Evolutionary conservation across 1,140 invertebrate species (phyloP).

Genomic region (Triops longicaudatus): DNA sequence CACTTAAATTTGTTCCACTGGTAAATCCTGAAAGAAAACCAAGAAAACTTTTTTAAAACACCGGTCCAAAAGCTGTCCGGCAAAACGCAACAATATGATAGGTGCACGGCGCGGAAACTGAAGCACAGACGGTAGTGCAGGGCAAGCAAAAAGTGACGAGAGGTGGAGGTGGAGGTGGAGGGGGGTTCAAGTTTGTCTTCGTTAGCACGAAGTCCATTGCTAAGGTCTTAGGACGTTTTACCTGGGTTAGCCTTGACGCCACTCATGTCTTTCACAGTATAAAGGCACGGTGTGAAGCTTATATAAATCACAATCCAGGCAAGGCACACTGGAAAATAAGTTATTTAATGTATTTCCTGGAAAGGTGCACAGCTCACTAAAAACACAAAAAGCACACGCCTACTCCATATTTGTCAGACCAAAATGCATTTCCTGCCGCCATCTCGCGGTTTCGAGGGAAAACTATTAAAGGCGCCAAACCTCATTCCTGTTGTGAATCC

Average conservation of each 20-base stretch:
- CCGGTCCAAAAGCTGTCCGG: not conserved
- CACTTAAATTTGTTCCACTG: constrained; percentile 8
- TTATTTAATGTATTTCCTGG: not conserved
- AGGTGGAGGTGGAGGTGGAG: not conserved
- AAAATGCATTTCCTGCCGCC: not conserved
- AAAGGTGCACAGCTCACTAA: not conserved
- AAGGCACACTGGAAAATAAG: not conserved
- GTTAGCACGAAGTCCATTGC: not conserved
- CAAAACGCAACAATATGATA: not conserved
- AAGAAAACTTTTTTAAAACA: not conserved
- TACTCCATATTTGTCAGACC: constrained; percentile 5
- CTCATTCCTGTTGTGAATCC: not conserved
- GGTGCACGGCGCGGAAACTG: not conserved
- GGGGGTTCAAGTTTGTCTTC: constrained; percentile 5
- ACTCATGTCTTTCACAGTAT: not conserved
- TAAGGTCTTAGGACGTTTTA: not conserved
- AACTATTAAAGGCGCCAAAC: not conserved
- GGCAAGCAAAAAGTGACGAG: not conserved
- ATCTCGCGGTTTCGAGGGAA: not conserved
- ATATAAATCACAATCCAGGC: not conserved
- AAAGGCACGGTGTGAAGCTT: not conserved
- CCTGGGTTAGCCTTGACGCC: not conserved
- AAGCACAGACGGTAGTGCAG: not conserved
- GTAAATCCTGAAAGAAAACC: not conserved
- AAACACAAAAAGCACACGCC: constrained; percentile 4